Evolutionary conservation across 2,888 invertebrate genomes (phyloP), one percentile per base, ranked within the genome.

Genomic region (Caenorhabditis parvicauda): DNA sequence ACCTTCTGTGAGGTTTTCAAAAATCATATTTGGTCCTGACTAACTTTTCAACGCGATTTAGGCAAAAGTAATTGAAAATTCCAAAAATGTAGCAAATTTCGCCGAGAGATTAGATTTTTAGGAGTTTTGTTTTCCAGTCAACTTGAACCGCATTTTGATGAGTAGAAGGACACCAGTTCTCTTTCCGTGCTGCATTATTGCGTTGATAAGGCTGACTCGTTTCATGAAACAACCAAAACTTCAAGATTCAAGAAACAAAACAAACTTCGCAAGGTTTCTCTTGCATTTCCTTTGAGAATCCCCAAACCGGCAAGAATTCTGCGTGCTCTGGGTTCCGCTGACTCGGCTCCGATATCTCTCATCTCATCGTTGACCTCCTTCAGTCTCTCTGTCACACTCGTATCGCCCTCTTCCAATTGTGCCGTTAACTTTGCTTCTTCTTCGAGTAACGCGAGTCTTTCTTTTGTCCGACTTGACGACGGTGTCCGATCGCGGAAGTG

Each of bases 341-440:
- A 91, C 83, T 98, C 96, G 0, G 96, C 95, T 12, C 92, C 93
- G 64, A 96, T 95, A 1, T 92, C 93, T 82, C 91, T 90, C 59
- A 98, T 83, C 82, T 98, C 96, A 14, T 91, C 89, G 81, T 94
- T 95, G 3, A 76, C 77, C 77, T 92, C 92, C 81, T 92, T 91
- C 12, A 95, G 83, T 75, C 88, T 86, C 45, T 89, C 88, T 80
- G 90, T 90, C 27, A 88, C 87, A 14, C 42, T 39, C 1, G 53
- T 51, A 80, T 89, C 87, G 0, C 91, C 91, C 63, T 86, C 86
- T 65, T 83, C 83, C 24, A 87, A 87, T 77, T 87, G 84, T 5
- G 87, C 87, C 82, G 92, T 92, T 54, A 95, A 83, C 59, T 89
- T 87, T 74, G 89, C 88, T 81, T 90, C 89, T 82, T 94, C 92